Percentiles rank a stretch among this genome's conserved stretches.
These are phyloP conservation scores for Opisthocomus hoazin DNA, from an alignment of 2,113 vertebrate species.

Conservation along the genomic window DNA sequence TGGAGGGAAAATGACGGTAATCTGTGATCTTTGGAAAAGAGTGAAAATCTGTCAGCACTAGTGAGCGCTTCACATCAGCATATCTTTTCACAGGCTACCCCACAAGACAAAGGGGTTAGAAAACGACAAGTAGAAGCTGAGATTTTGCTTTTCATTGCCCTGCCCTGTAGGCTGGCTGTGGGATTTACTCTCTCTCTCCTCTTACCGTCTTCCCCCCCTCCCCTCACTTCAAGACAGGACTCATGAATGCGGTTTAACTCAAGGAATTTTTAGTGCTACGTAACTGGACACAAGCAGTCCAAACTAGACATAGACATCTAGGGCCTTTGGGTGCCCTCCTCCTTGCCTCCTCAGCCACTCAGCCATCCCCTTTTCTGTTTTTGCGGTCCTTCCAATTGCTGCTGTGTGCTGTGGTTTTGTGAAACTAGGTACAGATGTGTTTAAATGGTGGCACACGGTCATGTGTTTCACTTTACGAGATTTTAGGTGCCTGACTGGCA, in stretches of 20 bases:
- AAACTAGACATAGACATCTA: neutral
- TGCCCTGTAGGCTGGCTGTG: neutral
- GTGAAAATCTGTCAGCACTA: neutral
- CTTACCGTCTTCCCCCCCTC: neutral
- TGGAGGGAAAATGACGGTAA: neutral
- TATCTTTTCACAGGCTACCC: neutral
- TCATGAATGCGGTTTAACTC: neutral
- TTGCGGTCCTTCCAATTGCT: neutral
- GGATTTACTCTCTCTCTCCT: neutral
- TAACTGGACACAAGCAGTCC: neutral
- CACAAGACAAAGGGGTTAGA: neutral
- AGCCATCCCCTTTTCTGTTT: neutral
- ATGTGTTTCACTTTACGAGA: neutral
- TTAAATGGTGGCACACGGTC: neutral
- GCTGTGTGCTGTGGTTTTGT: neutral
- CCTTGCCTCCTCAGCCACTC: neutral
- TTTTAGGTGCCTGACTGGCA: neutral
- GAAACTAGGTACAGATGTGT: neutral
- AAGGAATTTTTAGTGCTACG: neutral
- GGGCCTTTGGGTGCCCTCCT: neutral
- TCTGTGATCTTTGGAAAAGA: neutral
- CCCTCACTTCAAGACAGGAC: neutral
- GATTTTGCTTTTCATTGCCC: neutral
- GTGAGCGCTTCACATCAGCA: neutral
- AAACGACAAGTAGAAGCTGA: neutral